Conservation (phyloP, 2,888 invertebrate species). For the Epicampocera succincta region DNA sequence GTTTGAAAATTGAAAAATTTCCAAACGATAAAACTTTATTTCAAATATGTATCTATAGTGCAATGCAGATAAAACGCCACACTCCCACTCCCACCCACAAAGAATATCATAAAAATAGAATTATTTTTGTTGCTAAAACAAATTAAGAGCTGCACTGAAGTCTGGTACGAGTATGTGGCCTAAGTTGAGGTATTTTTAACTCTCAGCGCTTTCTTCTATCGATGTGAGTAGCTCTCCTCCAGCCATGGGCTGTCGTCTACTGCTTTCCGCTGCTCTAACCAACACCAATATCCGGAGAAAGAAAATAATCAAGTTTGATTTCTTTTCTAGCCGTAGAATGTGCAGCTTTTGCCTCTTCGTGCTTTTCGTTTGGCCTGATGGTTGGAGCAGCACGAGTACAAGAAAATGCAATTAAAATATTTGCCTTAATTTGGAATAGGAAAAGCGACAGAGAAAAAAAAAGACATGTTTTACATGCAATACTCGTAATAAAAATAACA, state of each 20-base stretch:
- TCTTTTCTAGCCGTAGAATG: conserved; percentile 37
- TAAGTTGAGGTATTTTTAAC: conserved; percentile 46
- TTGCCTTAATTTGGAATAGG: conserved; percentile 68
- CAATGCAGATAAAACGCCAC: conserved; percentile 15
- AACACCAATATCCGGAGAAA: conserved; percentile 48
- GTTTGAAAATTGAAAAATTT: conserved; percentile 80
- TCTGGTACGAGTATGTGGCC: conserved; percentile 15
- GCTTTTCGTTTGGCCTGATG: conserved; percentile 24
- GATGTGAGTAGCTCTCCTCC: conserved; percentile 39
- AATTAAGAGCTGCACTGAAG: conserved; percentile 39
- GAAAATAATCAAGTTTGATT: conserved; percentile 52
- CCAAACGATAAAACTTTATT: conserved; percentile 81
- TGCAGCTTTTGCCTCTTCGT: conserved; percentile 40
- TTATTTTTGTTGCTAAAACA: conserved; percentile 35
- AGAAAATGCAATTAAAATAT: conserved; percentile 74
- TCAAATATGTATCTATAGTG: conserved; percentile 59
- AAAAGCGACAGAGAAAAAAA: conserved; percentile 51
- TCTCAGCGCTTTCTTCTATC: conserved; percentile 36
- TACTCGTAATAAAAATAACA: conserved; percentile 61
- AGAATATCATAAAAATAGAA: conserved; percentile 14
- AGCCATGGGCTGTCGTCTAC: conserved; percentile 14
- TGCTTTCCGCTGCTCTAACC: conserved; percentile 15
- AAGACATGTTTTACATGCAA: conserved; percentile 34
- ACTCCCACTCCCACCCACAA: conserved; percentile 1
- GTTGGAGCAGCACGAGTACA: conserved; percentile 48